Base-by-base conservation (phyloP, 1,140 invertebrate genomes). In the Atta texana region DNA sequence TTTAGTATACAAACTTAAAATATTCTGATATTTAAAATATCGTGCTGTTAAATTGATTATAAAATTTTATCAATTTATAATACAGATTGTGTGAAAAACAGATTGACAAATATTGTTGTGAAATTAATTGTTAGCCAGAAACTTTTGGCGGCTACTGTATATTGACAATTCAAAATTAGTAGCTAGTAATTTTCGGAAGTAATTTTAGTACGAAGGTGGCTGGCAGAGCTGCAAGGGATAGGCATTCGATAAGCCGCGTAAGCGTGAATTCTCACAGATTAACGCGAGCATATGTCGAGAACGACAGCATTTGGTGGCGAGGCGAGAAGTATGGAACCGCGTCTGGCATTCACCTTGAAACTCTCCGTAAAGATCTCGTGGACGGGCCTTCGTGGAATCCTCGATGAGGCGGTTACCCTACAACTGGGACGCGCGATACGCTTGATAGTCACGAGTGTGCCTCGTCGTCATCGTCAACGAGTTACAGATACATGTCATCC, bases 291-390 rank as follows among this genome's bases (percentile, higher is more conserved):
- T 31, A 51, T 74, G 80, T 59, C 39, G 80, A 44, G 80, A 61
- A 49, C n/a, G 80, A 39, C 39, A 39, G 14, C 39, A 49, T 59
- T 84, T 49, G 80, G 53, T 18, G 55, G 51, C 68, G 39, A 21
- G 39, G 39, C 57, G 68, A 82, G 80, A 82, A 59, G 57, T 81
- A 72, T 69, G 24, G 12, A 14, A 49, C 39, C 69, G 7, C 18
- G 69, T 75, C 39, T 64, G 55, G 69, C 39, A 72, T 75, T 84
- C 80, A 84, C 80, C 80, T 75, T 84, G 80, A 75, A 84, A 61
- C 69, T 75, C 28, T 24, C 39, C 39, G 55, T 72, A 72, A 82
- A 71, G 80, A 72, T 72, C 21, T 34, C 78, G 53, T 51, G 55
- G 68, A 14, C 69, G 69, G 18, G n/a, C 75, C 69, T 84, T 74